A percentile compares a stretch with the other conserved stretches of the same genome.
phyloP scores from a whole-genome alignment of 1,140 invertebrate species.

The Caenorhabditis tropicalis region DNA sequence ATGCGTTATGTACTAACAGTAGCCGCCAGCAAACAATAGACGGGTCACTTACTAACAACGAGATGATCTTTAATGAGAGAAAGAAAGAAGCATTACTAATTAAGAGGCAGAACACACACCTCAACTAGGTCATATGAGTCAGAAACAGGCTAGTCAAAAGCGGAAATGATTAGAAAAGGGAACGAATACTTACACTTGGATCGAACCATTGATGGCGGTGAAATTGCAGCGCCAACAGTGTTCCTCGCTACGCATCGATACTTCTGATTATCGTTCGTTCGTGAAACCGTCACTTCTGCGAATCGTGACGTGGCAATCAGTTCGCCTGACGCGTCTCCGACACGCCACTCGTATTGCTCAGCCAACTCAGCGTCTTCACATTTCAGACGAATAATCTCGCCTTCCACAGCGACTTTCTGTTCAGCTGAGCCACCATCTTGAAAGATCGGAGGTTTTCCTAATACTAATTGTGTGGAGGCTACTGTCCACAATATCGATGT shows the following conservation, averaged over 20 bases:
- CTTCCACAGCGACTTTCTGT: conserved; percentile 37
- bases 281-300: neutral
- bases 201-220: conserved; percentile 25
- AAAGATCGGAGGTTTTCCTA: conserved; percentile 21
- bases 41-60: neutral
- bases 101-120: neutral
- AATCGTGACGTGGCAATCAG: conserved; percentile 3
- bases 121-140: neutral
- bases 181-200: conserved; percentile 31
- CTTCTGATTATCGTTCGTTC: neutral
- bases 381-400: conserved; percentile 12
- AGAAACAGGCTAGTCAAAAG: neutral
- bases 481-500: neutral
- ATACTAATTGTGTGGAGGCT: neutral
- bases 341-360: conserved; percentile 17
- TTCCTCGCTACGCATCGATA: conserved; percentile 46
- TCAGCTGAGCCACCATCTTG: neutral
- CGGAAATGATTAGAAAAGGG: neutral
- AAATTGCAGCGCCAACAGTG: conserved; percentile 35
- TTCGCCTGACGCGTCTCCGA: neutral
- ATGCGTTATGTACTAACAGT: neutral
- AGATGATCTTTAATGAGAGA: neutral
- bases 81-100: neutral
- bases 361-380: conserved; percentile 17
- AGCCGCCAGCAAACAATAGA: neutral